phyloP scores from a whole-genome alignment of 2,888 invertebrate genomes.

The Elegia similella region DNA sequence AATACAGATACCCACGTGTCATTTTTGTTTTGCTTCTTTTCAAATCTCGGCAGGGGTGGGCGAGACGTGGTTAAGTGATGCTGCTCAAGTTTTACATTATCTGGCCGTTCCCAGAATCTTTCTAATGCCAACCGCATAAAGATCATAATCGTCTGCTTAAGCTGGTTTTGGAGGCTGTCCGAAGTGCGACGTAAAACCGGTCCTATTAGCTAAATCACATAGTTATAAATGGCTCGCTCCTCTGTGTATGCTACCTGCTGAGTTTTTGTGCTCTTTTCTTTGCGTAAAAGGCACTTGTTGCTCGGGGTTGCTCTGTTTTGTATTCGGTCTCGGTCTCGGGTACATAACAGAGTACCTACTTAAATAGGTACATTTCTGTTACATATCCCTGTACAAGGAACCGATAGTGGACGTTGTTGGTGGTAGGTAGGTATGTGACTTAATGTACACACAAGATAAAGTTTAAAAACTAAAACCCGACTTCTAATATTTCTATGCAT shows the following conservation, averaged over 20 bases:
- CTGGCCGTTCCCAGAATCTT: conserved; percentile 31
- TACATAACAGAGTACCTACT: neutral
- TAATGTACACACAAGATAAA: too few species aligned
- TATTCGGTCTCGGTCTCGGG: conserved; percentile 39
- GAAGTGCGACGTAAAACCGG: conserved; percentile 57
- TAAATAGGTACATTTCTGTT: too few species aligned
- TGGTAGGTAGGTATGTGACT: too few species aligned
- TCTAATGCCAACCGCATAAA: conserved; percentile 39
- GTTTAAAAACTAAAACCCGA: too few species aligned
- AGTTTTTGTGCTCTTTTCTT: conserved; percentile 72
- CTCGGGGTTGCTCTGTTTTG: conserved; percentile 62
- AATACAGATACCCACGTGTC: neutral
- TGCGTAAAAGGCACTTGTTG: conserved; percentile 76
- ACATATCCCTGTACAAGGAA: too few species aligned
- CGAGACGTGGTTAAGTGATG: conserved; percentile 47
- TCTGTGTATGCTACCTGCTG: conserved; percentile 64
- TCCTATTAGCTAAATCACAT: conserved; percentile 57
- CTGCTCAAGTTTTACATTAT: conserved; percentile 8
- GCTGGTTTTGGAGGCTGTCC: conserved; percentile 41
- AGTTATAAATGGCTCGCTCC: conserved; percentile 61
- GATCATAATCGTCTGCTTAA: conserved; percentile 51
- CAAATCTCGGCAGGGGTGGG: conserved; percentile 68
- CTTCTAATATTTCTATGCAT: too few species aligned
- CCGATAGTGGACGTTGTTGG: too few species aligned
- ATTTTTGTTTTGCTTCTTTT: conserved; percentile 48